Evolutionary conservation across 2,888 invertebrate genomes (phyloP), one percentile per base, ranked within the genome.

Genomic region (Creontiades dilutus): DNA sequence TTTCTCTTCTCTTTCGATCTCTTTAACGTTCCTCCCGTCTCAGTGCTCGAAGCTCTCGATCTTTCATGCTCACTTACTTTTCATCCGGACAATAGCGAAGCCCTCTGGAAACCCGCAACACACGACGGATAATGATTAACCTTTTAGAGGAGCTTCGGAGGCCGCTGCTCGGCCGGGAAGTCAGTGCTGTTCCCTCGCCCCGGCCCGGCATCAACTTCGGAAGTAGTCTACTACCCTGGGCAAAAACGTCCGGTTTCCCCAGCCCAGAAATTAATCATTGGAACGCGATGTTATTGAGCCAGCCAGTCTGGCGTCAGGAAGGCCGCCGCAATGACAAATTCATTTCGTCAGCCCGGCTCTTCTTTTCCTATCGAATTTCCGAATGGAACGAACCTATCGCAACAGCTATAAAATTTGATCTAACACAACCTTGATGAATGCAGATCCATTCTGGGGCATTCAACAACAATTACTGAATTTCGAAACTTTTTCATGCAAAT

Each of bases 251-350:
- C 7, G 46, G 37, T 46, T 47, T 82, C 27, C 48, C 52, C 52
- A 52, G 48, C 82, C 82, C 19, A 23, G 27, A 68, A 61, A 85
- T 85, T 61, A 85, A 85, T 85, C 61, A 85, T 85, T 85, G 85
- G 23, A 61, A 85, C 85, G 85, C 61, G 57, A 85, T 61, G 28
- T 85, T 55, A 61, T 85, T 61, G 85, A 61, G 61, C 61, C 61
- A 61, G 85, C 85, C 85, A 85, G 85, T 27, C 61, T 28, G 61
- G 85, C 61, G 61, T 57, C 61, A 13, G 46, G 9, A 19, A 85
- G 37, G 28, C 61, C 61, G 37, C 61, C 55, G 27, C 28, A 28
- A 82, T 82, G 82, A 82, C 82, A 82, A 82, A 47, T 82, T 82
- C 27, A 82, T 82, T 47, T 48, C 23, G 27, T n/a, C 52, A 27